These are phyloP conservation scores for Falco cherrug DNA, from an alignment of 2,797 vertebrate genomes.

Conservation along the genomic window DNA sequence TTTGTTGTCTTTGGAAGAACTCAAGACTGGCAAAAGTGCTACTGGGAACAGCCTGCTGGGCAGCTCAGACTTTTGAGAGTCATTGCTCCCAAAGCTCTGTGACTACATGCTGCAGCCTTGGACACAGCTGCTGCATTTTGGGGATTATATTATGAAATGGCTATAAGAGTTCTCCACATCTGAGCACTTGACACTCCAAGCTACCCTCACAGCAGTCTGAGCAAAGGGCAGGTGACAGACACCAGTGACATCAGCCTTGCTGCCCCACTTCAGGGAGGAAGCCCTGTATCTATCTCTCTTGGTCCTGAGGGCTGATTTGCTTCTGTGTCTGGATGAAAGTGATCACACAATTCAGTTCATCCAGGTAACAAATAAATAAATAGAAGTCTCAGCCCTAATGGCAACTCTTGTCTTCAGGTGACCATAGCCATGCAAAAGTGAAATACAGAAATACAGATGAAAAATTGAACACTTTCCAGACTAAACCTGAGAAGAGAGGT, in stretches of 20 bases:
- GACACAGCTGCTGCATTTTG: conserved; percentile 62
- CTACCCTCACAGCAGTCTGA: conserved; percentile 72
- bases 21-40: conserved; percentile 86
- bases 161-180: conserved; percentile 70
- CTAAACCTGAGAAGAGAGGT: neutral
- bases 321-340: conserved; percentile 55
- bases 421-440: neutral
- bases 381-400: neutral
- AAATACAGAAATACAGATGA: neutral
- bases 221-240: conserved; percentile 55
- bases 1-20: conserved; percentile 81
- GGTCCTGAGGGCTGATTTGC: conserved; percentile 81
- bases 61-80: conserved; percentile 80
- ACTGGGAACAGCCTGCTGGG: conserved; percentile 85
- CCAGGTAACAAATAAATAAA: conserved; percentile 63
- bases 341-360: conserved; percentile 56
- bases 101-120: conserved; percentile 65
- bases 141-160: conserved; percentile 70
- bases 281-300: conserved; percentile 82
- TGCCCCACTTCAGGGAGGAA: conserved; percentile 71
- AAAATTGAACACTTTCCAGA: neutral
- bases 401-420: neutral
- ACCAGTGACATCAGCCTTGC: conserved; percentile 36
- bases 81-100: conserved; percentile 62
- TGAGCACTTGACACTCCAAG: conserved; percentile 82